Percentiles rank a stretch among this genome's conserved stretches.
Evolutionary conservation across 2,113 vertebrate species (phyloP).

Genomic region (Orcinus orca): DNA sequence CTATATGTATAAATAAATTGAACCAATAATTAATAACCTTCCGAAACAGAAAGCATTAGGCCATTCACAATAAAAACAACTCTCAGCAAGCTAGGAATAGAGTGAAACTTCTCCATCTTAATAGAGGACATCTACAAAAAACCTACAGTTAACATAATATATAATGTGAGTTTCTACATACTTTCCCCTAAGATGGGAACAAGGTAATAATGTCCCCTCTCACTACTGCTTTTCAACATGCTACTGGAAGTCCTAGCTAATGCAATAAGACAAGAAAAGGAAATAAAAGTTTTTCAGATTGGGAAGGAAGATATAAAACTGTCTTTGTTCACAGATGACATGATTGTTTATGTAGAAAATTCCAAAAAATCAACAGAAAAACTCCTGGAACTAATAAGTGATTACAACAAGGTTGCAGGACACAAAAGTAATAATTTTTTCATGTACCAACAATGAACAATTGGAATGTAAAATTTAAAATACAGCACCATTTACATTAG

Average conservation of each 20-base stretch:
- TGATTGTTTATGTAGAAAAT: not conserved
- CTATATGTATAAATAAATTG: not conserved
- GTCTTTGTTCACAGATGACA: not conserved
- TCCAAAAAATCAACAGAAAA: not conserved
- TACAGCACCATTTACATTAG: not conserved
- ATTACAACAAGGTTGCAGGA: not conserved
- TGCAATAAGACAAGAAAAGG: conserved; percentile 20
- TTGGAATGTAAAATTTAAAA: conserved; percentile 17
- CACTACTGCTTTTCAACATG: not conserved
- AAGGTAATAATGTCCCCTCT: not conserved
- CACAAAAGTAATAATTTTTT: not conserved
- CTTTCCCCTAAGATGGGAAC: not conserved
- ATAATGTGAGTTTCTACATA: not conserved
- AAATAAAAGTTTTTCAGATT: not conserved
- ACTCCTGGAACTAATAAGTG: not conserved
- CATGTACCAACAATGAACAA: not conserved
- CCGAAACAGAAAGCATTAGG: not conserved
- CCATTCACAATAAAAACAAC: not conserved
- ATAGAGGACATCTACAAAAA: not conserved
- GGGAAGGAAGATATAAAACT: not conserved
- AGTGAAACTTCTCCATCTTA: not conserved
- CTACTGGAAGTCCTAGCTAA: not conserved
- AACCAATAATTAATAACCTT: not conserved
- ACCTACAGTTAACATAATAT: not conserved
- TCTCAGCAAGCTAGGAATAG: not conserved